Percentiles rank a stretch among this genome's conserved stretches.
Conservation (phyloP, 2,888 invertebrate genomes). For the Gandaritis pyraliata region DNA sequence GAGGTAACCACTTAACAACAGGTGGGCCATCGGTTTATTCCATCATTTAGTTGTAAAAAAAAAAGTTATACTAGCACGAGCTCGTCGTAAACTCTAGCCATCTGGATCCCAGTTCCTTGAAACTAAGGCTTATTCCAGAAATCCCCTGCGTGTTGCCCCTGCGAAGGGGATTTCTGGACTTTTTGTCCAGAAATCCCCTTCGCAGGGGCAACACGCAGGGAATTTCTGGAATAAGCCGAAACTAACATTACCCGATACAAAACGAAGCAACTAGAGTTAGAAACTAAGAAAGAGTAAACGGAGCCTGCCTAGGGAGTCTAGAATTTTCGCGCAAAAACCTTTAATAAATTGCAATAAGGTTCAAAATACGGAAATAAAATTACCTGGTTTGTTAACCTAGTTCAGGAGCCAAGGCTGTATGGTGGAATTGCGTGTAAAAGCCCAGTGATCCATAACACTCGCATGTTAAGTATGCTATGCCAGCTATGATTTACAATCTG, state of each 20-base stretch:
- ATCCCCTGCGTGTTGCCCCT: no score
- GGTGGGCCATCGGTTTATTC: no score
- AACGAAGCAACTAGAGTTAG: not conserved
- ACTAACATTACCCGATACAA: no score
- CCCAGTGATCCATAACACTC: conserved; percentile 34
- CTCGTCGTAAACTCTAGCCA: no score
- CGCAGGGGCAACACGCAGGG: no score
- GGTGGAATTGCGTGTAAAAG: conserved; percentile 49
- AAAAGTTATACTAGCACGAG: no score
- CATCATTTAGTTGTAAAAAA: no score
- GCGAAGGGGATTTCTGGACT: no score
- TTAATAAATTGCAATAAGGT: conserved; percentile 16
- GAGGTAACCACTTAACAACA: no score
- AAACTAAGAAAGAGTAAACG: not conserved
- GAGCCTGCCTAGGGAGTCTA: conserved; percentile 26
- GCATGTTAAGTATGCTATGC: conserved; percentile 15
- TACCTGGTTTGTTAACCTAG: conserved; percentile 43
- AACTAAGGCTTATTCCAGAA: no score
- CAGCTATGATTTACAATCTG: conserved; percentile 20
- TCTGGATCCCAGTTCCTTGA: conserved; percentile 16
- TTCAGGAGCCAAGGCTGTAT: conserved; percentile 45
- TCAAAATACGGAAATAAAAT: conserved; percentile 15
- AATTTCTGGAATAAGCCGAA: no score
- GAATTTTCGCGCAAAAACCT: conserved; percentile 7
- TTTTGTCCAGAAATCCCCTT: no score